phyloP scores from a whole-genome alignment of 2,888 invertebrate species.

The Dynastes grantii region DNA sequence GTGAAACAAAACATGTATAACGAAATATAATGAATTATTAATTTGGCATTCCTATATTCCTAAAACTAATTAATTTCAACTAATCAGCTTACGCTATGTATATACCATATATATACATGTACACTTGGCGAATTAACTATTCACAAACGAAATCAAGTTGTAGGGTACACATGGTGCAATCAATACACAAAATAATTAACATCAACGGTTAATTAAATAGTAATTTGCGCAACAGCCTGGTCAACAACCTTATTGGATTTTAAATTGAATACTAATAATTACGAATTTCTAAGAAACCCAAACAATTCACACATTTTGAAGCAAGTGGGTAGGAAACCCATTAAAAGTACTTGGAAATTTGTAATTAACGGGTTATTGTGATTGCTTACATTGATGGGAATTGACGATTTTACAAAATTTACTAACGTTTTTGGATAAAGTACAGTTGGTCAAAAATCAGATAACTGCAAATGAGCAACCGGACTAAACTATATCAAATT shows the following conservation, averaged over 20 bases:
- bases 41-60: background rate
- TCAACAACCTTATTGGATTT: slow-evolving; percentile 12
- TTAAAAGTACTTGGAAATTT: too few relatives aligned
- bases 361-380: too few relatives aligned
- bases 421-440: too few relatives aligned
- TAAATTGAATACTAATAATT: slow-evolving; percentile 17
- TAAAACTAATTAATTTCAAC: slow-evolving; percentile 20
- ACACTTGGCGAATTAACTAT: background rate
- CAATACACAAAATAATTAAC: slow-evolving; percentile 21
- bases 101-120: background rate
- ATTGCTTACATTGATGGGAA: too few relatives aligned
- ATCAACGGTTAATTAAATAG: slow-evolving; percentile 22
- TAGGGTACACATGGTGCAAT: background rate
- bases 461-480: too few relatives aligned
- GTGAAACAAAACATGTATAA: background rate
- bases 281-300: slow-evolving; percentile 20
- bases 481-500: too few relatives aligned
- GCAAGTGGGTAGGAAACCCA: too few relatives aligned
- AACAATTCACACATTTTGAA: slow-evolving; percentile 10
- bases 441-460: too few relatives aligned
- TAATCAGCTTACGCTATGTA: slow-evolving; percentile 12
- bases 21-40: background rate
- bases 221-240: background rate
- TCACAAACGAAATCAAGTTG: background rate
- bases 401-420: background rate